These are phyloP conservation scores for Dascyllus trimaculatus DNA, from an alignment of 2,113 vertebrate genomes.

Conservation along the genomic window DNA sequence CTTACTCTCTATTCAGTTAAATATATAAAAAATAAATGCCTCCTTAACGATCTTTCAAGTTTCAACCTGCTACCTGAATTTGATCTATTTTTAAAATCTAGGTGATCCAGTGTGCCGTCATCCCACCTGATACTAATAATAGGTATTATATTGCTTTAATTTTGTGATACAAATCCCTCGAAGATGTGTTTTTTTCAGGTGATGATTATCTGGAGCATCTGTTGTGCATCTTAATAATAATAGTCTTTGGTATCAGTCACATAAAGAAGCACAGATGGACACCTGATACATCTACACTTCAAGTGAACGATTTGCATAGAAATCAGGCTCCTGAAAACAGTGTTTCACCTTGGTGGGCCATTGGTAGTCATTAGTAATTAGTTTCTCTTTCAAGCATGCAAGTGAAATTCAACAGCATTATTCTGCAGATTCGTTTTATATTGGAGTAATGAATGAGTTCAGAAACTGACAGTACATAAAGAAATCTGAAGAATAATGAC, in stretches of 20 bases:
- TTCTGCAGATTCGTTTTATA: background rate
- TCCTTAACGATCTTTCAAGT: constrained; percentile 1
- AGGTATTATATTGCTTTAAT: background rate
- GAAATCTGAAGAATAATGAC: no score
- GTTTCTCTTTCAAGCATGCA: background rate
- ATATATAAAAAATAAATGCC: no score
- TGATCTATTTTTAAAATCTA: background rate
- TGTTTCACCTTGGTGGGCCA: background rate
- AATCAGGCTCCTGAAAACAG: background rate
- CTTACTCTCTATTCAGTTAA: no score
- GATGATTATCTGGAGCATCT: constrained; percentile 1
- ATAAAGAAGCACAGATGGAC: background rate
- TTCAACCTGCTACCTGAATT: background rate
- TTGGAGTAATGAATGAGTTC: constrained; percentile 10
- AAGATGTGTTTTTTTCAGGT: background rate
- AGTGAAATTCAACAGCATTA: background rate
- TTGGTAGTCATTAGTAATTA: background rate
- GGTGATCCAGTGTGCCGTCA: background rate
- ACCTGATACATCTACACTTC: background rate
- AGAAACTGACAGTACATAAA: background rate
- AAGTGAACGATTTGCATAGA: constrained; percentile 22
- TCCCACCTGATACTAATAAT: background rate
- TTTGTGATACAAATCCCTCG: background rate
- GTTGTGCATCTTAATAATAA: constrained; percentile 13
- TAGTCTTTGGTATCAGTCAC: constrained; percentile 21